Conservation (phyloP, 2,888 invertebrate genomes). For the Drosophila kokeensis region DNA sequence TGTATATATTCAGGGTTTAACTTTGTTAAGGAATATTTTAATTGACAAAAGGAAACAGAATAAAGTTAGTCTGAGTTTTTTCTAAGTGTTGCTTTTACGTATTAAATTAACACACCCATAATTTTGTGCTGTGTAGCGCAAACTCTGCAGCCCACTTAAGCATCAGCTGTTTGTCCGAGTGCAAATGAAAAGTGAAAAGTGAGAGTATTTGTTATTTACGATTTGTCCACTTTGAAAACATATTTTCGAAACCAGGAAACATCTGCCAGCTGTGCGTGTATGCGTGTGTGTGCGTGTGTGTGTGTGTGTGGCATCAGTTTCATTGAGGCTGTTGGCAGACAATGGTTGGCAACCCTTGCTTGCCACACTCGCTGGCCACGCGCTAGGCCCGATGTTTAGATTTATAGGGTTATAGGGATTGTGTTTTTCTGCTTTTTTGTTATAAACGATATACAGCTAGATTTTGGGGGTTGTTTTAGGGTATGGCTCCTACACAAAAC, state of each 20-base stretch:
- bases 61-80: neutral
- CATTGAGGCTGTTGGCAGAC: slow-evolving; percentile 45
- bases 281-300: neutral
- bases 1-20: accelerated
- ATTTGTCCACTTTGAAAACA: slow-evolving; percentile 75
- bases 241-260: slow-evolving; percentile 52
- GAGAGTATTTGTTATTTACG: slow-evolving; percentile 69
- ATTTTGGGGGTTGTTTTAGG: slow-evolving; percentile 4
- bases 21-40: neutral
- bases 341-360: slow-evolving; percentile 37
- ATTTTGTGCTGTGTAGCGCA: neutral
- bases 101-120: neutral
- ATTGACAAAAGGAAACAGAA: neutral
- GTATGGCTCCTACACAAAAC: slow-evolving; percentile 7
- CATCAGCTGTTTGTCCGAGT: slow-evolving; percentile 77
- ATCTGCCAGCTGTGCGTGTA: slow-evolving; percentile 61
- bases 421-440: neutral
- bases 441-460: slow-evolving; percentile 6
- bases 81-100: neutral
- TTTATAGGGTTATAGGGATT: slow-evolving; percentile 27
- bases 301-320: slow-evolving; percentile 77
- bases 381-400: slow-evolving; percentile 22
- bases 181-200: neutral
- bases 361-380: slow-evolving; percentile 63
- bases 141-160: neutral